Percentiles rank a stretch among this genome's conserved stretches.
These are phyloP conservation scores for Microplitis manilae DNA, from an alignment of 2,888 invertebrate species.

Conservation along the genomic window DNA sequence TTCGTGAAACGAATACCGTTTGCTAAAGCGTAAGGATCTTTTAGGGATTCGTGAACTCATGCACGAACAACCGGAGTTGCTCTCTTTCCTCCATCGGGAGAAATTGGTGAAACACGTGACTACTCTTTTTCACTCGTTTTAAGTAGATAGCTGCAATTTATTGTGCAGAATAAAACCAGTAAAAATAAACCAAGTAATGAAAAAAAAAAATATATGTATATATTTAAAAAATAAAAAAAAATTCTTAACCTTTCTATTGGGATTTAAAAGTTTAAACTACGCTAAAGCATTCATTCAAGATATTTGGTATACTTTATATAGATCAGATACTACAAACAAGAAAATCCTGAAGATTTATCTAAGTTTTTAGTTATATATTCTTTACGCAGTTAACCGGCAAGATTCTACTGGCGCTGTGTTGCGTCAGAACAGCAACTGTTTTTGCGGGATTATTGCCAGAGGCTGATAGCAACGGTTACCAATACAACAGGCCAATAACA, in stretches of 20 bases:
- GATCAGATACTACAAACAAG: no score
- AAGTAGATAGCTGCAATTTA: conserved; percentile 27
- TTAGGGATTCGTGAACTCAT: conserved; percentile 10
- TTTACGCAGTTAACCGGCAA: conserved; percentile 56
- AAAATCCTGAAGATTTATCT: background rate
- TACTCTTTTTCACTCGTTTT: conserved; percentile 31
- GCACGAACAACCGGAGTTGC: background rate
- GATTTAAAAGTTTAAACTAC: background rate
- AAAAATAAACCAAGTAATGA: background rate
- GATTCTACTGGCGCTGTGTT: conserved; percentile 58
- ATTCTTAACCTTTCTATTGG: conserved; percentile 6
- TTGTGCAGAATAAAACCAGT: background rate
- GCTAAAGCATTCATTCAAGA: background rate
- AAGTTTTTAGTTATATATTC: background rate
- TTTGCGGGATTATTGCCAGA: conserved; percentile 62
- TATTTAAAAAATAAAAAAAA: background rate
- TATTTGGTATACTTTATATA: no score
- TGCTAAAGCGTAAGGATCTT: conserved; percentile 7
- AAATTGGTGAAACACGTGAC: conserved; percentile 42
- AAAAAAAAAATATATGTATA: background rate
- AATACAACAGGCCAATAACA: conserved; percentile 63
- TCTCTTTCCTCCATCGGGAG: conserved; percentile 29
- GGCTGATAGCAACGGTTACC: conserved; percentile 59
- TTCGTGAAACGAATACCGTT: conserved; percentile 42
- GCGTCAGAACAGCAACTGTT: conserved; percentile 54